Conservation (phyloP, 92 coral and sea anemone genomes). For the Pocillopora grandis region DNA sequence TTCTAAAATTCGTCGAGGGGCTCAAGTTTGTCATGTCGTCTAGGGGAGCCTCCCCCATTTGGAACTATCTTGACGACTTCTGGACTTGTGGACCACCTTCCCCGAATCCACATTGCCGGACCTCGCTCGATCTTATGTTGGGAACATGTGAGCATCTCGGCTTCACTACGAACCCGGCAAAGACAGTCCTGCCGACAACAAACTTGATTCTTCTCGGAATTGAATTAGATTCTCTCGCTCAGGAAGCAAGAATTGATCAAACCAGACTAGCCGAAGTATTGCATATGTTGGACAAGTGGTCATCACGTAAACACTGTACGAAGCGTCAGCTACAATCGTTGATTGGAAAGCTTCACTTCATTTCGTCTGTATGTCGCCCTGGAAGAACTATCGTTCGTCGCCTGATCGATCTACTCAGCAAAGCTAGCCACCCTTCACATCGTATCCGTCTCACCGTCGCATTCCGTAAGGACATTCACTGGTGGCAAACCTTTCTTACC, state of each 20-base stretch:
- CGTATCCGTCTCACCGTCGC: slow-evolving; percentile 44
- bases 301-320: slow-evolving; percentile 27
- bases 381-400: slow-evolving; percentile 60
- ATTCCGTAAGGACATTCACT: slow-evolving; percentile 46
- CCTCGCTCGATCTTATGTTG: slow-evolving; percentile 25
- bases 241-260: slow-evolving; percentile 31
- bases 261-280: slow-evolving; percentile 34
- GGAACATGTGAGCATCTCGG: slow-evolving; percentile 34
- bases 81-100: slow-evolving; percentile 47
- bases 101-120: slow-evolving; percentile 22
- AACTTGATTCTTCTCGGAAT: slow-evolving; percentile 25
- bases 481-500: slow-evolving; percentile 59
- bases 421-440: slow-evolving; percentile 39
- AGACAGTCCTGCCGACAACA: slow-evolving; percentile 38
- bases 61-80: slow-evolving; percentile 52
- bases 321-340: slow-evolving; percentile 62
- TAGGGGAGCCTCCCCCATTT: neutral
- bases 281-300: slow-evolving; percentile 33
- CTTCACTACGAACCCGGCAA: slow-evolving; percentile 31
- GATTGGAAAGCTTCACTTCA: slow-evolving; percentile 49
- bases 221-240: slow-evolving; percentile 19
- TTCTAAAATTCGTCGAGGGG: slow-evolving; percentile 32
- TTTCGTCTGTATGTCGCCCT: slow-evolving; percentile 53
- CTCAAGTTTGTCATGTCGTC: slow-evolving; percentile 24
- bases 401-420: slow-evolving; percentile 51